A percentile compares a stretch with the other conserved stretches of the same genome.
Conservation (phyloP, 2,797 vertebrate genomes). For the Melanotaenia maccullochi region DNA sequence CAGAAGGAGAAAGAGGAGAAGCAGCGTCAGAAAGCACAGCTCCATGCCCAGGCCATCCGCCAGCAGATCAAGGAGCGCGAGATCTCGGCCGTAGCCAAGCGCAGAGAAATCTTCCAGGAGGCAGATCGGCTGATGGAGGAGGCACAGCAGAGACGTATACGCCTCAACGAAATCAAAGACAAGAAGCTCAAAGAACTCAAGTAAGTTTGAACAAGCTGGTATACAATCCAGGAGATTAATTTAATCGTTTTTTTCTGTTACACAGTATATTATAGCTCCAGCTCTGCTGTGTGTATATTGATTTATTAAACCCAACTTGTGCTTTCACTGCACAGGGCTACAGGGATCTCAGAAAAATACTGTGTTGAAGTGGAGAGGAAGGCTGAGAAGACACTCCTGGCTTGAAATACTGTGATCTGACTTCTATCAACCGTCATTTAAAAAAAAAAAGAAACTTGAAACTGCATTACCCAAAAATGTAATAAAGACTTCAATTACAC, state of each 20-base stretch:
- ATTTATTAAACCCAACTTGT: neutral
- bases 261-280: neutral
- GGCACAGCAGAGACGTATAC: slow-evolving; percentile 73
- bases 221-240: neutral
- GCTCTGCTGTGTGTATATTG: neutral
- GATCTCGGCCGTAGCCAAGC: slow-evolving; percentile 70
- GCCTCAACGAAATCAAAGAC: slow-evolving; percentile 83
- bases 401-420: neutral
- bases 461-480: no score
- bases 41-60: slow-evolving; percentile 77
- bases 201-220: slow-evolving; percentile 67
- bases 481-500: slow-evolving; percentile 19
- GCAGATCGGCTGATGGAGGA: slow-evolving; percentile 79
- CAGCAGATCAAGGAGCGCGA: slow-evolving; percentile 86
- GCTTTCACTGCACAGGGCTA: slow-evolving; percentile 76
- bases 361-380: slow-evolving; percentile 85
- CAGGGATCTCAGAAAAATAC: slow-evolving; percentile 88
- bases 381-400: slow-evolving; percentile 13
- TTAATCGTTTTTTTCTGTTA: neutral
- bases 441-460: slow-evolving; percentile 21
- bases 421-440: neutral
- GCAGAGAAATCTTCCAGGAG: slow-evolving; percentile 81
- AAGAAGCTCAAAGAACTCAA: slow-evolving; percentile 89
- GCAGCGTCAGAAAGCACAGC: slow-evolving; percentile 42
- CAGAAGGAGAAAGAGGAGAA: slow-evolving; percentile 78